Percentiles rank a stretch among this genome's conserved stretches.
Conservation (phyloP, 2,113 vertebrate genomes). For the Variabilichromis moorii region DNA sequence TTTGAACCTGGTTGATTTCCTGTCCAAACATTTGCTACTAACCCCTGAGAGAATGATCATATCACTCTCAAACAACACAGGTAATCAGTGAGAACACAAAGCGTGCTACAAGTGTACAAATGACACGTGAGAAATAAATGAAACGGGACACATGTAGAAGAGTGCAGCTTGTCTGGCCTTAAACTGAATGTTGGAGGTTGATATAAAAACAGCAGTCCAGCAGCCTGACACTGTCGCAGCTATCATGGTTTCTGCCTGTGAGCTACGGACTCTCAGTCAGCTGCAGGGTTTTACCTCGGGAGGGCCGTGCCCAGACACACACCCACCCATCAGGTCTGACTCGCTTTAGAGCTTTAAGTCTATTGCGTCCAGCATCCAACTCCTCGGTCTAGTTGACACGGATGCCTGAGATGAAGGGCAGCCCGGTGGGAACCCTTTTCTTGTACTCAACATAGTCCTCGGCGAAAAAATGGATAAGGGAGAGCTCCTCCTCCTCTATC, state of each 20-base stretch:
- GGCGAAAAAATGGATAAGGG: slow-evolving; percentile 91
- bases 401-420: slow-evolving; percentile 93
- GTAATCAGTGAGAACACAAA: not conserved
- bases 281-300: slow-evolving; percentile 3
- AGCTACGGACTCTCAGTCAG: slow-evolving; percentile 6
- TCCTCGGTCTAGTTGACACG: slow-evolving; percentile 73
- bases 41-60: not conserved
- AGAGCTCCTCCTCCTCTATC: slow-evolving; percentile 92
- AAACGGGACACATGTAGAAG: not conserved
- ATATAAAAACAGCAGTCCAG: slow-evolving; percentile 37
- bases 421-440: slow-evolving; percentile 82
- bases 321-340: slow-evolving; percentile 9
- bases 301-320: slow-evolving; percentile 17
- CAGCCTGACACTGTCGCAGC: not conserved
- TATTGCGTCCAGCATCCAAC: not conserved
- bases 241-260: not conserved
- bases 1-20: not conserved
- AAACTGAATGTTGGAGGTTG: slow-evolving; percentile 18
- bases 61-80: not conserved
- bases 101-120: slow-evolving; percentile 26
- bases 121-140: not conserved
- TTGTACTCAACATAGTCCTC: slow-evolving; percentile 95
- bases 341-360: slow-evolving; percentile 42
- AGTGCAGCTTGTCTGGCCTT: slow-evolving; percentile 19
- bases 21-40: not conserved